phyloP scores from a whole-genome alignment of 2,888 invertebrate species.

The Phengaris alcon region DNA sequence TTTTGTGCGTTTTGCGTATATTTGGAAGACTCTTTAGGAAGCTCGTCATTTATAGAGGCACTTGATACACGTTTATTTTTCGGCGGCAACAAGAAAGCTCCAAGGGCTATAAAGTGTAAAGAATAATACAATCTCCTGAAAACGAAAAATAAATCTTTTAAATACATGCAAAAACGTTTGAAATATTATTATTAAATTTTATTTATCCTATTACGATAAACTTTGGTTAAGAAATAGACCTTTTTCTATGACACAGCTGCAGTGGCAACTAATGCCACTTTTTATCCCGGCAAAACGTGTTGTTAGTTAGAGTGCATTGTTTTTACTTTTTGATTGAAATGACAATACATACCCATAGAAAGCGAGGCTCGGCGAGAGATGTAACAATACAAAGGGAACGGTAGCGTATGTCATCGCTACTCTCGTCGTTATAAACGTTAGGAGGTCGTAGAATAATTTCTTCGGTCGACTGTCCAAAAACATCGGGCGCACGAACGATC shows the following conservation, averaged over 20 bases:
- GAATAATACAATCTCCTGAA: constrained; percentile 80
- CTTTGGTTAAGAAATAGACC: too few species aligned
- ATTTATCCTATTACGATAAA: too few species aligned
- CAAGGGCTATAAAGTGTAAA: constrained; percentile 70
- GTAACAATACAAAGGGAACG: constrained; percentile 94
- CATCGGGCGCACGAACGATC: constrained; percentile 87
- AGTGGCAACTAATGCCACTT: too few species aligned
- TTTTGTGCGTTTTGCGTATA: constrained; percentile 42
- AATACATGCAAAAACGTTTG: too few species aligned
- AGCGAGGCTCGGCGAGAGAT: constrained; percentile 86
- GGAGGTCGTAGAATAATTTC: constrained; percentile 88
- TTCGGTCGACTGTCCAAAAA: constrained; percentile 83
- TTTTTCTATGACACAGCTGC: too few species aligned
- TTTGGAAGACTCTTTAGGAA: constrained; percentile 47
- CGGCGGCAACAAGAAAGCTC: constrained; percentile 65
- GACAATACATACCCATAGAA: constrained; percentile 85
- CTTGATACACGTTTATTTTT: constrained; percentile 40
- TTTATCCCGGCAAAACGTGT: too few species aligned
- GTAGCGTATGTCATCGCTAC: constrained; percentile 93
- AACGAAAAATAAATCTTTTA: constrained; percentile 35
- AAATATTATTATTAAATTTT: too few species aligned
- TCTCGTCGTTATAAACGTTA: constrained; percentile 90
- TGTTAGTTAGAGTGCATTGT: too few species aligned
- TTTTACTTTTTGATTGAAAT: constrained; percentile 15
- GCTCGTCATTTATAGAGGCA: constrained; percentile 42